A percentile compares a stretch with the other conserved stretches of the same genome.
Evolutionary conservation across 1,140 invertebrate species (phyloP).

Genomic region (Oppia nitens): DNA sequence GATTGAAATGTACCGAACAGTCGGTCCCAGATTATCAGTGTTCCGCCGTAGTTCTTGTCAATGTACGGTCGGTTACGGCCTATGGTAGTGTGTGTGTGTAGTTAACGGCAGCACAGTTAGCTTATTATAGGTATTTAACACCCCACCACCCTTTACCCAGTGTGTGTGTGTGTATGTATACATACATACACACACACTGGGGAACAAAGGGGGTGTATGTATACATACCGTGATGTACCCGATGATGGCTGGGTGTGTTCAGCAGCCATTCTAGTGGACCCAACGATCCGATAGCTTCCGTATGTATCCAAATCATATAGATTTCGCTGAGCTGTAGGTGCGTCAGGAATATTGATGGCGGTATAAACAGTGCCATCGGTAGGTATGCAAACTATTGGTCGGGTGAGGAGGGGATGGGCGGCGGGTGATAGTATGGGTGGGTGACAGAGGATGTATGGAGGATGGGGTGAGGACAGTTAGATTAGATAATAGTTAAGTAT

Average conservation of each 20-base stretch:
- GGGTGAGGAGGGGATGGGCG: background rate
- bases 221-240: slow-evolving; percentile 63
- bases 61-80: slow-evolving; percentile 41
- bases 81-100: slow-evolving; percentile 3
- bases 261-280: slow-evolving; percentile 66
- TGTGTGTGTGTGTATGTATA: too few species aligned
- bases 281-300: slow-evolving; percentile 53
- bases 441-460: too few species aligned
- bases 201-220: background rate
- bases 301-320: slow-evolving; percentile 85
- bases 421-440: too few species aligned
- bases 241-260: slow-evolving; percentile 72
- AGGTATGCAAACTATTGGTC: slow-evolving; percentile 56
- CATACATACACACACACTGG: too few species aligned
- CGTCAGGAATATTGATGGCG: slow-evolving; percentile 59
- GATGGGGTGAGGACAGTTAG: too few species aligned
- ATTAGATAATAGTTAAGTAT: too few species aligned
- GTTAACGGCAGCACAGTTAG: too few species aligned
- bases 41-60: slow-evolving; percentile 44
- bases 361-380: slow-evolving; percentile 59
- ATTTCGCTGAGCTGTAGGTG: slow-evolving; percentile 71
- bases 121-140: too few species aligned
- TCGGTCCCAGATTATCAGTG: slow-evolving; percentile 42
- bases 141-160: too few species aligned
- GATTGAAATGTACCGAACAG: slow-evolving; percentile 37